Evolutionary conservation across 2,113 vertebrate genomes (phyloP), one percentile per base, ranked within the genome.

Genomic region (Oncorhynchus clarkii): DNA sequence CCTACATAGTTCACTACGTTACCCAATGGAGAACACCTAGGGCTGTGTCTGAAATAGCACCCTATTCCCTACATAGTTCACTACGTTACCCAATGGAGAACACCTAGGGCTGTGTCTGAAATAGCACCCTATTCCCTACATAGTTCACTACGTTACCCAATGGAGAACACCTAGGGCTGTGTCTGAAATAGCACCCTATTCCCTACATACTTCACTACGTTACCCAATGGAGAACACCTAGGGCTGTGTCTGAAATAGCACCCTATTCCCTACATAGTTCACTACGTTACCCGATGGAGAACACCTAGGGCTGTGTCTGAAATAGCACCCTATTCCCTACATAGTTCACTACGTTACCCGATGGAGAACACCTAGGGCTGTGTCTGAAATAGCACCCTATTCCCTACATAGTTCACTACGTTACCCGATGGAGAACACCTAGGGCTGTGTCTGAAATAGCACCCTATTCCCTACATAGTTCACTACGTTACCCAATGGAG

Each of bases 71-170:
- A 45, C 8, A 45, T 45, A 11, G 39, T 45, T 2, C 39, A 45
- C 39, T 45, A 54, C 66, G 80, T 67, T 79, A 74, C 72, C 70
- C 31, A 71, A 67, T 69, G 73, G 72, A 87, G 83, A 79, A 80
- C 67, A 72, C 49, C 2, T 13, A 5, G 49, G 14, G 1, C 1
- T 16, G 49, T 1, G 14, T 54, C 14, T 5, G 3, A 18, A 54
- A 54, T 54, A 3, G 49, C 1, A 54, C 3, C 31, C 31, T 34
- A 4, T 5, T 27, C 26, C 27, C 27, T 27, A n/a, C n/a, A n/a
- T n/a, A n/a, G n/a, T n/a, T n/a, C n/a, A 54, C 49, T 16, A 54
- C 66, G 81, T 67, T 79, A 74, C 72, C 70, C 31, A 71, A 67
- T 69, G 73, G 72, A 87, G 83, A 79, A 80, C 67, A 72, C 49